These are phyloP conservation scores for Nymphalis c-album DNA, from an alignment of 2,888 invertebrate genomes.

Conservation along the genomic window DNA sequence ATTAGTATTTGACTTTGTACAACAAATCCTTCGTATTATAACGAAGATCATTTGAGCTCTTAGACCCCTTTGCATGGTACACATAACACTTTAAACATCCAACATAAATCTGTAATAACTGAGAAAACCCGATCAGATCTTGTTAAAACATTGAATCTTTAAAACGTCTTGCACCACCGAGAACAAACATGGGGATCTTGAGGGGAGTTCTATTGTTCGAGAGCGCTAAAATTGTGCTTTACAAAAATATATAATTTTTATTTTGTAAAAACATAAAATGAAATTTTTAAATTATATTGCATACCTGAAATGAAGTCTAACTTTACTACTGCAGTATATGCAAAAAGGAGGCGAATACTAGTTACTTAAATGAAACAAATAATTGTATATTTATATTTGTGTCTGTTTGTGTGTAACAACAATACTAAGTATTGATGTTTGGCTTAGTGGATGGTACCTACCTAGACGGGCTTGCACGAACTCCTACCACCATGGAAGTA, in stretches of 20 bases:
- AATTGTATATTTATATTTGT: no score
- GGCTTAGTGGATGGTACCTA: no score
- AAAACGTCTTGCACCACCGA: conserved; percentile 48
- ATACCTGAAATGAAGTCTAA: no score
- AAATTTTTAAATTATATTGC: neutral
- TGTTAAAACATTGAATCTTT: conserved; percentile 51
- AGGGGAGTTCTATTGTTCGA: conserved; percentile 54
- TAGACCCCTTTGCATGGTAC: neutral
- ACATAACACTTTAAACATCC: neutral
- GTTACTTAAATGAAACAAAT: no score
- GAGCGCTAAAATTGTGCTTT: conserved; percentile 52
- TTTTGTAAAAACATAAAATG: neutral
- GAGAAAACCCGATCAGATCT: conserved; percentile 38
- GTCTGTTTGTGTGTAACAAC: no score
- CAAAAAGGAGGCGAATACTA: no score
- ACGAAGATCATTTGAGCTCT: neutral
- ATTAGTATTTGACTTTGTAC: no score
- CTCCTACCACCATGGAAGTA: no score
- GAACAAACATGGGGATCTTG: conserved; percentile 52
- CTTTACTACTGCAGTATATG: no score
- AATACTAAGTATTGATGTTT: no score
- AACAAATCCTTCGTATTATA: no score
- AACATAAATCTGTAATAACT: conserved; percentile 36
- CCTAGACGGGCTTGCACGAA: no score
- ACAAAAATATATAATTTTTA: neutral